Evolutionary conservation across 2,113 vertebrate species (phyloP).

Genomic region (Hippocampus abdominalis): DNA sequence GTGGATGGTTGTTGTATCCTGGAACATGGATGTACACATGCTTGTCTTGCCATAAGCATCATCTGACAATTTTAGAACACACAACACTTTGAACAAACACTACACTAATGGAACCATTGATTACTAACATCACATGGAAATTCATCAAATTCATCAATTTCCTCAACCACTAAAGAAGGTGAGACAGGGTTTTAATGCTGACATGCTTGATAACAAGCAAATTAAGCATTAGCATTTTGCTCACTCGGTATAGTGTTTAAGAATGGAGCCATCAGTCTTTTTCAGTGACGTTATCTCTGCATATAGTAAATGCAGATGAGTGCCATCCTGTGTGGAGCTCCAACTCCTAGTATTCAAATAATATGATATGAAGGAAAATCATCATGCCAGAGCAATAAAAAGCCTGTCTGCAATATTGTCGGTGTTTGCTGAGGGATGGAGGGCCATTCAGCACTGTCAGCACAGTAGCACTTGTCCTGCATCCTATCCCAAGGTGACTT

Average conservation of each 20-base stretch:
- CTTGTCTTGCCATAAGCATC: no score
- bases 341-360: neutral
- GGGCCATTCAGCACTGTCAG: constrained; percentile 54
- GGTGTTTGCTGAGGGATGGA: constrained; percentile 12
- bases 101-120: no score
- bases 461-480: constrained; percentile 38
- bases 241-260: neutral
- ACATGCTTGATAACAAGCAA: neutral
- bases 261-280: neutral
- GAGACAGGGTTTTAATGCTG: neutral
- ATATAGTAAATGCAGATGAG: neutral
- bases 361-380: neutral
- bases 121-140: no score
- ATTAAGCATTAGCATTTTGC: neutral
- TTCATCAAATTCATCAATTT: no score
- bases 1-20: no score
- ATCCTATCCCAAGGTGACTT: constrained; percentile 63
- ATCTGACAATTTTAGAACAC: no score
- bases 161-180: no score
- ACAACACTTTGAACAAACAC: no score
- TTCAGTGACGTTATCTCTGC: neutral
- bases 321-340: neutral
- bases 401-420: constrained; percentile 11
- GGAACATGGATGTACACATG: no score
- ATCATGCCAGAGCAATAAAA: neutral